A percentile compares a stretch with the other conserved stretches of the same genome.
Conservation (phyloP, 2,888 invertebrate genomes). For the Perizoma flavofasciatum region DNA sequence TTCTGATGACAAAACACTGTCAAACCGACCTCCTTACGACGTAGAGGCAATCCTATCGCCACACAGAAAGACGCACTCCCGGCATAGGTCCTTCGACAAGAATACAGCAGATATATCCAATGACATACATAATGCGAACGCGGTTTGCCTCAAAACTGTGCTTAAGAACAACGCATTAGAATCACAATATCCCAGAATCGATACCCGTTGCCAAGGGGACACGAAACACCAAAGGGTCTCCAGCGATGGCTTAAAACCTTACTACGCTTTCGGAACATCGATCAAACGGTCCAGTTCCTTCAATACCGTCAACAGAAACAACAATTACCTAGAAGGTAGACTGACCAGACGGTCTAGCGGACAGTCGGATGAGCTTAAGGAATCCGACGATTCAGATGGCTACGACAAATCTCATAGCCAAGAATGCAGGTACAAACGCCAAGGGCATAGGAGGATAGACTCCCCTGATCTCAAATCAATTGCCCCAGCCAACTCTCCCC, state of each 20-base stretch:
- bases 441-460: constrained; percentile 87
- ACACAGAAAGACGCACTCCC: constrained; percentile 78
- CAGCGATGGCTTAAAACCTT: constrained; percentile 61
- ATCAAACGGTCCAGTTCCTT: constrained; percentile 88
- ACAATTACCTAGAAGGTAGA: constrained; percentile 67
- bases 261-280: constrained; percentile 65
- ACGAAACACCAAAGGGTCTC: constrained; percentile 61
- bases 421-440: constrained; percentile 86
- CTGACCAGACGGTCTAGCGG: constrained; percentile 64
- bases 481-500: constrained; percentile 74
- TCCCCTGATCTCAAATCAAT: constrained; percentile 76
- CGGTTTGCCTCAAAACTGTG: constrained; percentile 70
- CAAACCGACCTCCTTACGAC: constrained; percentile 68
- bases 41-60: constrained; percentile 68
- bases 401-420: constrained; percentile 60
- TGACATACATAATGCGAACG: constrained; percentile 67
- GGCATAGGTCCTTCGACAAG: constrained; percentile 82
- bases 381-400: constrained; percentile 76
- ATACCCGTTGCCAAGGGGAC: constrained; percentile 74
- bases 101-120: constrained; percentile 66
- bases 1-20: constrained; percentile 77
- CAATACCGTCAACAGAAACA: constrained; percentile 77
- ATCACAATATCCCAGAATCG: constrained; percentile 66
- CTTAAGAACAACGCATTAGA: constrained; percentile 75
- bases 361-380: constrained; percentile 67